Evolutionary conservation across 2,888 invertebrate species (phyloP), one percentile per base, ranked within the genome.

Genomic region (Ceramica pisi): DNA sequence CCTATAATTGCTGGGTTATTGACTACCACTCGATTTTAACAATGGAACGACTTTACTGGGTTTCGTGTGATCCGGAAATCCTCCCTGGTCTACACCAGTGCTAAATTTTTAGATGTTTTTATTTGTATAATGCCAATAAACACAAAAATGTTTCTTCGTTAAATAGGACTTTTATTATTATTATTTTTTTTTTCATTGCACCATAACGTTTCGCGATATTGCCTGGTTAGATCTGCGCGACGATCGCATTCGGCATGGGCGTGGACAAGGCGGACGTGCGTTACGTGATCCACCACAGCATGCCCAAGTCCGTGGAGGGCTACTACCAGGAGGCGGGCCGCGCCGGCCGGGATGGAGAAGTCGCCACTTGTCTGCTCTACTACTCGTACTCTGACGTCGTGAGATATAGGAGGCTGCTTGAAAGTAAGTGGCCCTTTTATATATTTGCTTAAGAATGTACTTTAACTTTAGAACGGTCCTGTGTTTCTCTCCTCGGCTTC

Each of bases 191-290:
- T 31, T 31, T 46, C 44, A 46, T 46, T 46, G 46, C 16, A 19
- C 19, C 19, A 16, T 31, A 26, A 14, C 1, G 51, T 23, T 1
- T 6, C 21, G 0, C 23, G 88, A 23, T 8, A 5, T 23, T 31
- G 4, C 12, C 2, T 38, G 35, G 1, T 0, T 81, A 96, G 91
- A 98, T 99, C 67, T 99, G 99, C 88, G 99, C 99, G 1, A 99
- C 99, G 0, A 98, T 99, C 87, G 99, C 99, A 1, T 99, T 99
- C 96, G 99, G 99, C 44, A 99, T 99, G 99, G 99, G 99, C 23
- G 99, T 99, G 76, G 99, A 99, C 94, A 99, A 99, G 90, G 98
- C 99, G 1, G 99, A 99, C 96, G 98, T 99, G 14, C 97, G 99
- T 4, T 99, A 97, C 95, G 99, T 99, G 3, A 97, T 99, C 68